A percentile compares a stretch with the other conserved stretches of the same genome.
Evolutionary conservation across 2,888 invertebrate genomes (phyloP).

Genomic region (Apoda limacodes): DNA sequence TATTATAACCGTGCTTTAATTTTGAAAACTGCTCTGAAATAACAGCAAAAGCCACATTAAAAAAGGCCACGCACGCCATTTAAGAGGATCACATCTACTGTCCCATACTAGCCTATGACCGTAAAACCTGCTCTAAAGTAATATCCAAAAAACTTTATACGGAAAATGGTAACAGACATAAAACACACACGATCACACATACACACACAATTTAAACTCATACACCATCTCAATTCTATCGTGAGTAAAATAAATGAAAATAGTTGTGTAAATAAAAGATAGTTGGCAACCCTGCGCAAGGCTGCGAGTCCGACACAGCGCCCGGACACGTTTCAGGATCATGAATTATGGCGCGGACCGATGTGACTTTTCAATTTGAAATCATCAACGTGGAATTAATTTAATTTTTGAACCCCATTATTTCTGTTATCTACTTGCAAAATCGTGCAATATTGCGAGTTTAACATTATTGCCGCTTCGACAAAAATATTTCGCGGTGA

Average conservation of each 20-base stretch:
- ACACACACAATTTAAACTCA: too few relatives aligned
- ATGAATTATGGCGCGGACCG: constrained; percentile 69
- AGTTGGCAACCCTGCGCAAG: constrained; percentile 44
- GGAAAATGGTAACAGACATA: too few relatives aligned
- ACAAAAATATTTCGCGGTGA: constrained; percentile 59
- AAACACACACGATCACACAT: too few relatives aligned
- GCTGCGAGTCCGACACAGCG: constrained; percentile 52
- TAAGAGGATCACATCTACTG: too few relatives aligned
- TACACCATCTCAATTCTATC: too few relatives aligned
- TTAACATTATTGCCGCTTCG: constrained; percentile 57
- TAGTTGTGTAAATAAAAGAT: constrained; percentile 35
- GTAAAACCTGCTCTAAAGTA: too few relatives aligned
- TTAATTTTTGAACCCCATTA: constrained; percentile 70
- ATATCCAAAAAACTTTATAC: too few relatives aligned
- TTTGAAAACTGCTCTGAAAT: too few relatives aligned
- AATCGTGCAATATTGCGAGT: constrained; percentile 64
- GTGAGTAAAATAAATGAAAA: constrained; percentile 7
- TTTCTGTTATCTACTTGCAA: constrained; percentile 64
- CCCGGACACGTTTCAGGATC: constrained; percentile 68
- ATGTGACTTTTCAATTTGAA: constrained; percentile 72
- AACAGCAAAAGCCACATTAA: too few relatives aligned
- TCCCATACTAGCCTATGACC: too few relatives aligned
- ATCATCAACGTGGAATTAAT: constrained; percentile 72
- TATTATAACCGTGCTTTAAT: too few relatives aligned
- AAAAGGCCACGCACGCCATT: too few relatives aligned